Conservation (phyloP, 2,113 vertebrate genomes). For the Nothocercus julius region DNA sequence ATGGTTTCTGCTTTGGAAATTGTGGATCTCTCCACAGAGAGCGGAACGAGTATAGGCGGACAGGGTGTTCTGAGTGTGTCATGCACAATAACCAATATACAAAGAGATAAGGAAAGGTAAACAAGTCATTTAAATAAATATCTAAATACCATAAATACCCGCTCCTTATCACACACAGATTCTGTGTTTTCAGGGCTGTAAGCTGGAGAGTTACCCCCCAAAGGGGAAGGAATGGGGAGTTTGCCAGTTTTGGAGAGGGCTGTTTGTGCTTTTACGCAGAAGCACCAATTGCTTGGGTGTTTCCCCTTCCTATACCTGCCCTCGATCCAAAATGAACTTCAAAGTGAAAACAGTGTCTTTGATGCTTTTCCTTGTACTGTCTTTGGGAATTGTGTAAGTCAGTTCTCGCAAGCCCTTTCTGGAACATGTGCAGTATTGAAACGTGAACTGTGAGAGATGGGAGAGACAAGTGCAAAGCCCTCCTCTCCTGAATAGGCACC, state of each 20-base stretch:
- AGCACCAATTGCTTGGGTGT: not conserved
- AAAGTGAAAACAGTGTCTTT: not conserved
- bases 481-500: not conserved
- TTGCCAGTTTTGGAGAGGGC: not conserved
- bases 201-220: not conserved
- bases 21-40: not conserved
- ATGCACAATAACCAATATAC: not conserved
- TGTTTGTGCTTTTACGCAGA: not conserved
- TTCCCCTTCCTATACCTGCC: not conserved
- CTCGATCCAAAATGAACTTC: not conserved
- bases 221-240: not conserved
- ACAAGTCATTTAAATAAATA: not conserved
- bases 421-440: not conserved
- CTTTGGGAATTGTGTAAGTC: not conserved
- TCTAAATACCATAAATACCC: not conserved
- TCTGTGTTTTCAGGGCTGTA: not conserved
- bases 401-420: not conserved
- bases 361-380: not conserved
- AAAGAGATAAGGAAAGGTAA: not conserved
- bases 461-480: not conserved
- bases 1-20: not conserved
- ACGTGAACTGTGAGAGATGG: not conserved
- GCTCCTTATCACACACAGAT: too few species aligned
- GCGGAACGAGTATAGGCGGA: not conserved
- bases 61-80: not conserved